Conservation (phyloP, 2,797 vertebrate species). For the Melopsittacus undulatus region DNA sequence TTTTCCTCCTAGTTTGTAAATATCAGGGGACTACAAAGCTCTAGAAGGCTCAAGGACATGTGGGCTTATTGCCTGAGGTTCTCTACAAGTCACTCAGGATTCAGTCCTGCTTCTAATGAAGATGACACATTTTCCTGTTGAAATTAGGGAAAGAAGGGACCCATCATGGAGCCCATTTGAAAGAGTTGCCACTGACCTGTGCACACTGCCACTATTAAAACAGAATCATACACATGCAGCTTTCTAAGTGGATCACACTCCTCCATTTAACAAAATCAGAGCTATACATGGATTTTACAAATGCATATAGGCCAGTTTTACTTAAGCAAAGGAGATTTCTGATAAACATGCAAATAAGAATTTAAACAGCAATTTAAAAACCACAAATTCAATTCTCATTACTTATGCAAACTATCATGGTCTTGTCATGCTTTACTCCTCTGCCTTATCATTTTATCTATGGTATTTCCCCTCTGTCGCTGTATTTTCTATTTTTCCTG, state of each 20-base stretch:
- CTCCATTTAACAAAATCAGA: conserved; percentile 37
- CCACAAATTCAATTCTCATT: conserved; percentile 58
- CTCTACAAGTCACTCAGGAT: background rate
- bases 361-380: conserved; percentile 71
- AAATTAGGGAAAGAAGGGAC: background rate
- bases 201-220: background rate
- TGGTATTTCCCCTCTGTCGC: conserved; percentile 54
- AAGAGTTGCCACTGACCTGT: background rate
- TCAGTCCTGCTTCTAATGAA: background rate
- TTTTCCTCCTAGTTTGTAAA: background rate
- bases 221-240: background rate
- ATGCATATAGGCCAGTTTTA: conserved; percentile 65
- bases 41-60: background rate
- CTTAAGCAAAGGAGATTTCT: conserved; percentile 66
- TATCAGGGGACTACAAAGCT: background rate
- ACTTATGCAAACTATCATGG: conserved; percentile 62
- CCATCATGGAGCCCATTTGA: background rate
- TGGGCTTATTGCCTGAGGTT: background rate
- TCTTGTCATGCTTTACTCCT: conserved; percentile 63
- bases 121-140: background rate
- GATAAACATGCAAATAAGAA: conserved; percentile 72
- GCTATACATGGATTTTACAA: conserved; percentile 9
- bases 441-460: conserved; percentile 66
- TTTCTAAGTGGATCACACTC: background rate
- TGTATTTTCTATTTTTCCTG: conserved; percentile 45